These are phyloP conservation scores for Brachionus rotundiformis DNA, from an alignment of 1,140 invertebrate species.

Conservation along the genomic window DNA sequence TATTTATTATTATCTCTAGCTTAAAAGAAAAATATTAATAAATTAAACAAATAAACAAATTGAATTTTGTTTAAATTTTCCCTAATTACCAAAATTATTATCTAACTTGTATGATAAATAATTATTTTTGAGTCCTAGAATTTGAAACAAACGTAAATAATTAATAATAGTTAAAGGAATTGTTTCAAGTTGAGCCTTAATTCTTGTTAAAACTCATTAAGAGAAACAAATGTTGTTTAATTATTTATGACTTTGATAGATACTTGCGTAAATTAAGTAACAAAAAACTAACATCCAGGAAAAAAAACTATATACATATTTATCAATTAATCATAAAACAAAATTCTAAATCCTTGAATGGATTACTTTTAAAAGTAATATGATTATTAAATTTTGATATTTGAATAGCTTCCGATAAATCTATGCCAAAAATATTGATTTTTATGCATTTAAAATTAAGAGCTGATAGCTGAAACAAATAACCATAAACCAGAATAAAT, in stretches of 20 bases:
- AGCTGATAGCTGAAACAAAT: not conserved
- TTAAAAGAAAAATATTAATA: too few species aligned
- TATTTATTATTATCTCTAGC: too few species aligned
- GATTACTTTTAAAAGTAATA: too few species aligned
- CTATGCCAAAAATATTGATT: not conserved
- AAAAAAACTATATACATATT: too few species aligned
- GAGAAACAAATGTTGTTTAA: not conserved
- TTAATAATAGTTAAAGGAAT: not conserved
- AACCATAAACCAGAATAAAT: slow-evolving; percentile 27
- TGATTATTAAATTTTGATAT: not conserved
- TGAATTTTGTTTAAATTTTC: too few species aligned
- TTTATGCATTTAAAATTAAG: not conserved
- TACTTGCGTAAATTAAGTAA: not conserved
- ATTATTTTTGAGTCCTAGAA: not conserved
- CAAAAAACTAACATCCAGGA: too few species aligned
- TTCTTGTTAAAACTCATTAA: not conserved
- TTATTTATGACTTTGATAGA: not conserved
- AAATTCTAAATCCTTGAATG: not conserved
- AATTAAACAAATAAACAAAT: too few species aligned
- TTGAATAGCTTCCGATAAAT: not conserved
- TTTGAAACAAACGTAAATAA: not conserved
- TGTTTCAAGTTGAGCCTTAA: too few species aligned
- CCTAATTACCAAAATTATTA: too few species aligned
- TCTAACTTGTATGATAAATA: too few species aligned
- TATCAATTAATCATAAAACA: not conserved